Percentiles rank a stretch among this genome's conserved stretches.
phyloP scores from a whole-genome alignment of 2,797 vertebrate genomes.

The Aphelocoma californica region DNA sequence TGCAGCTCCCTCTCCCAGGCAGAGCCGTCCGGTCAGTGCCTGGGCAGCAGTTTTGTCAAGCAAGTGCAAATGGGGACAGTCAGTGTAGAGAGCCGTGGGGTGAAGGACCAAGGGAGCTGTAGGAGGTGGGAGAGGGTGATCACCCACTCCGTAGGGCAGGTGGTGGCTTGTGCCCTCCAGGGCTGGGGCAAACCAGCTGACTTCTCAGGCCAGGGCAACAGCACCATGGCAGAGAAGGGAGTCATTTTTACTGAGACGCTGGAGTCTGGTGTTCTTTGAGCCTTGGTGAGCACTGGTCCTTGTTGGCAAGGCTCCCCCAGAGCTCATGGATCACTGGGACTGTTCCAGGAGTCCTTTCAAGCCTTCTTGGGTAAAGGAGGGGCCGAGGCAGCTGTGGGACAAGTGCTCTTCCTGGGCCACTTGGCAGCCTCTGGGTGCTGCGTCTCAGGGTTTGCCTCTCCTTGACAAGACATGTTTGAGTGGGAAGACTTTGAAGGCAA shows the following conservation, averaged over 20 bases:
- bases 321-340: not conserved
- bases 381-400: not conserved
- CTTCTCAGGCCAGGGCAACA: not conserved
- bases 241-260: no score
- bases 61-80: not conserved
- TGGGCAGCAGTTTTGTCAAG: not conserved
- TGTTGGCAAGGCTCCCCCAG: not conserved
- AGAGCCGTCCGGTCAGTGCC: not conserved
- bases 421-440: not conserved
- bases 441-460: not conserved
- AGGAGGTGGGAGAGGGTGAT: not conserved
- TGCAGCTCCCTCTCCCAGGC: not conserved
- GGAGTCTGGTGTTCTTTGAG: no score
- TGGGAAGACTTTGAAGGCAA: not conserved
- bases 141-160: no score
- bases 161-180: not conserved
- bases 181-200: not conserved
- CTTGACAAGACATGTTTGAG: not conserved
- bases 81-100: accelerated
- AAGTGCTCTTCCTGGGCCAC: not conserved
- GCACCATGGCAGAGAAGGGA: not conserved
- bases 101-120: not conserved
- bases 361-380: not conserved
- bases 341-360: not conserved
- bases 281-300: no score